Conservation (phyloP, 1,140 invertebrate species). For the Nixonia krombeini region DNA sequence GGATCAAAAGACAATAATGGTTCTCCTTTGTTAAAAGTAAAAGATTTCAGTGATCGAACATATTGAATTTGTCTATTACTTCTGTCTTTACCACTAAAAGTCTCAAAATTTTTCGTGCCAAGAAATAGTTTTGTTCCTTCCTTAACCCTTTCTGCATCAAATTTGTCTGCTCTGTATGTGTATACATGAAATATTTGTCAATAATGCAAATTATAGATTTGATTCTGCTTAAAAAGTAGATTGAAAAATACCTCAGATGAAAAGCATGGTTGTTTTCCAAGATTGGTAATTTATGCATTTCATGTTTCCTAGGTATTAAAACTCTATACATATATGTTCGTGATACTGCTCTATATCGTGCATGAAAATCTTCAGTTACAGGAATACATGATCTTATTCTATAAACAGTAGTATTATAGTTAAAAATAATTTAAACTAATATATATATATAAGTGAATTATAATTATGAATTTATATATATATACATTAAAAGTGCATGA, state of each 20-base stretch:
- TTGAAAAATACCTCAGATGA: slow-evolving; percentile 48
- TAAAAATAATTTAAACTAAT: too few species aligned
- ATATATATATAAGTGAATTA: too few species aligned
- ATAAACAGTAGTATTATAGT: background rate
- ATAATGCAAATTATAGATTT: too few species aligned
- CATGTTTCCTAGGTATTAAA: slow-evolving; percentile 59
- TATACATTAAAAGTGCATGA: too few species aligned
- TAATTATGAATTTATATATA: too few species aligned
- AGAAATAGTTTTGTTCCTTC: slow-evolving; percentile 44
- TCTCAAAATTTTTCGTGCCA: slow-evolving; percentile 77
- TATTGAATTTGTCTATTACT: slow-evolving; percentile 66
- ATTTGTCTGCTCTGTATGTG: slow-evolving; percentile 28
- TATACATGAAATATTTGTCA: too few species aligned
- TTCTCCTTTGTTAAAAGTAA: slow-evolving; percentile 68
- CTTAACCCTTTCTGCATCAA: slow-evolving; percentile 53
- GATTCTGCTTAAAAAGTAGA: too few species aligned
- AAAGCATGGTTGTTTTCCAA: slow-evolving; percentile 39
- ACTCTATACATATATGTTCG: slow-evolving; percentile 81
- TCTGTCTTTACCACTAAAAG: slow-evolving; percentile 73
- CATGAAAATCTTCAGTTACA: slow-evolving; percentile 76
- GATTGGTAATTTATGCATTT: slow-evolving; percentile 50
- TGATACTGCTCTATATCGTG: slow-evolving; percentile 73
- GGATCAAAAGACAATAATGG: slow-evolving; percentile 64
- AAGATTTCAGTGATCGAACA: slow-evolving; percentile 67
- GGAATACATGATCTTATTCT: slow-evolving; percentile 72